A percentile compares a stretch with the other conserved stretches of the same genome.
Conservation (phyloP, 2,113 vertebrate species). For the Mus spicilegus region DNA sequence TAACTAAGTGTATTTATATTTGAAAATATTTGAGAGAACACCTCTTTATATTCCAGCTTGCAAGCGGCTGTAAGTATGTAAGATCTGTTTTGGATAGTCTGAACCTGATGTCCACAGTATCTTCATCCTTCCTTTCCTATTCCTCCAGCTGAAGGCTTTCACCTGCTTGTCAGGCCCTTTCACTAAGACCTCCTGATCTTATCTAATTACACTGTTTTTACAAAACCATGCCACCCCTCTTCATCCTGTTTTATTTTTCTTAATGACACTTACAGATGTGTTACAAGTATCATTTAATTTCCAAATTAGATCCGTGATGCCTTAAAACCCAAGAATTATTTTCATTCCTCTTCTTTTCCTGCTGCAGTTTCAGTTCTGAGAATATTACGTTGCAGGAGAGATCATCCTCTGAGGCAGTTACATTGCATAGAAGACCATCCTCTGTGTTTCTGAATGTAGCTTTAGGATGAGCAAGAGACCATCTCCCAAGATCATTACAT, state of each 20-base stretch:
- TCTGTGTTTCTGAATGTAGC: no score
- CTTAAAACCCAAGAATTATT: background rate
- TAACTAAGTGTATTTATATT: background rate
- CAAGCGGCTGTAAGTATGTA: background rate
- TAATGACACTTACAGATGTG: background rate
- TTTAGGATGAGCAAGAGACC: background rate
- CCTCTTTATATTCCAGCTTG: background rate
- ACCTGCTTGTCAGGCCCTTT: background rate
- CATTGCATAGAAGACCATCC: background rate
- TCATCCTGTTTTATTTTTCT: background rate
- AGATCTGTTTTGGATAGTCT: background rate
- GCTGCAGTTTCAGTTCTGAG: background rate
- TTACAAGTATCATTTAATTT: background rate
- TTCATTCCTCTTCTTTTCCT: background rate
- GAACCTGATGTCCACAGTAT: background rate
- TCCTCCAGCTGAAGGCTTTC: background rate
- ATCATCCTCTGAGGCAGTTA: background rate
- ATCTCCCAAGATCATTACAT: background rate
- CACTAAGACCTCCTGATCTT: background rate
- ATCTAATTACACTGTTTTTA: background rate
- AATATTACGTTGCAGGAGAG: background rate
- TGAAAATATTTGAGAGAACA: constrained; percentile 6
- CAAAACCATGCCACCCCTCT: background rate
- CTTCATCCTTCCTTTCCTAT: background rate
- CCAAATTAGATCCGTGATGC: background rate